Evolutionary conservation across 2,113 vertebrate species (phyloP), one percentile per base, ranked within the genome.

Genomic region (Paradoxurus hermaphroditus): DNA sequence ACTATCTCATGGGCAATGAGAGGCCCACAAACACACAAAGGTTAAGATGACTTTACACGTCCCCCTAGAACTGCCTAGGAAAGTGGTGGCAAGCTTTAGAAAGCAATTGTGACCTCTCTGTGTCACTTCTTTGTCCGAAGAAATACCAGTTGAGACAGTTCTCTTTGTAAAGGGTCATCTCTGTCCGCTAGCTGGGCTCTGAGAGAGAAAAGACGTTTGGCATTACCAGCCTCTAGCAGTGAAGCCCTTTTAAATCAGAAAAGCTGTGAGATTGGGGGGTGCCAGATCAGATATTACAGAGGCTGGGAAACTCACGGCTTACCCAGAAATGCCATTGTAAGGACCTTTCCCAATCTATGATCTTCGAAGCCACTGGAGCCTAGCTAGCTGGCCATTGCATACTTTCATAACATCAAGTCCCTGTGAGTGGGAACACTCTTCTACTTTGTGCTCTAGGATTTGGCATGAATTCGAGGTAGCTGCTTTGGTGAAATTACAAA

Each of bases 111-210:
- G 85, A 70, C 59, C 65, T 93, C 0, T 0, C 46, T n/a, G 0
- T 81, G 84, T 79, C 67, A 79, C 27, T 83, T 11, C 15, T 21
- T 59, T 81, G 39, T 46, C 49, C 67, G 49, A 91, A 96, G 34
- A 95, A 77, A 29, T 39, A 34, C 41, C 1, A 4, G 65, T 4
- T 12, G 46, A 88, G 91, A 91, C 59, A 82, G 72, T 59, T 90
- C 6, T 97, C 65, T 94, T 84, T 89, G 65, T 59, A 63, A 75
- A 72, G 44, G 31, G 51, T 87, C 75, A n/a, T 94, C 59, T 97
- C 85, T 96, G 49, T 77, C 68, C 19, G 0, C 21, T 49, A 62
- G 62, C 62, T n/a, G 39, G 81, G 34, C n/a, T 81, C 63, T 63
- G n/a, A n/a, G 73, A 44, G 29, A 84, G 83, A 44, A 78, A 65